Percentiles rank a stretch among this genome's conserved stretches.
Evolutionary conservation across 2,797 vertebrate genomes (phyloP).

Genomic region (Molossus alvarezi): DNA sequence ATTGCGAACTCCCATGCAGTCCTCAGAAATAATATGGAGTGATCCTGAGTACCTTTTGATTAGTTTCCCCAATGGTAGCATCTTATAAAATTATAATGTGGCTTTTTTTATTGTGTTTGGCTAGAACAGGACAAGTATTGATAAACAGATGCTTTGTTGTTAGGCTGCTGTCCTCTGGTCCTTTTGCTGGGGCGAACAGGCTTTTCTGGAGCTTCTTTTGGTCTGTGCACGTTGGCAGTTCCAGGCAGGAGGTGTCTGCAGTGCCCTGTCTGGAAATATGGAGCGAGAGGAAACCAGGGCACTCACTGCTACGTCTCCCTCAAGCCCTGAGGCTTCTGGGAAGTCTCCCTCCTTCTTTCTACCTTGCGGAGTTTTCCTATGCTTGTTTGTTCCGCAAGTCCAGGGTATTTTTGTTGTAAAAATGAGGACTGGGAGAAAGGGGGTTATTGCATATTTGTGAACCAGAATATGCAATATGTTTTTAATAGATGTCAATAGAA

Average conservation of each 20-base stretch:
- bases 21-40: background rate
- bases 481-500: background rate
- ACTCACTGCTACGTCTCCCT: background rate
- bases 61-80: background rate
- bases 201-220: background rate
- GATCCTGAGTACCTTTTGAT: background rate
- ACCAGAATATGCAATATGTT: background rate
- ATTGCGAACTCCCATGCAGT: background rate
- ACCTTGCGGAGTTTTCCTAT: background rate
- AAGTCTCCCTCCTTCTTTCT: background rate
- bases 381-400: background rate
- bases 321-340: background rate
- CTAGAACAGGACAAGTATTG: background rate
- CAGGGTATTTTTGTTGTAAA: background rate
- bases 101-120: background rate
- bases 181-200: background rate
- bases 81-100: background rate
- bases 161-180: background rate
- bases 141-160: background rate
- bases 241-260: too few relatives aligned
- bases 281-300: background rate
- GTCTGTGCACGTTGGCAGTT: background rate
- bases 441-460: background rate
- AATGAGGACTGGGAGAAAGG: background rate
- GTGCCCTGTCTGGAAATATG: rapidly evolving